phyloP scores from a whole-genome alignment of 2,888 invertebrate species.

The Patella caerulea region DNA sequence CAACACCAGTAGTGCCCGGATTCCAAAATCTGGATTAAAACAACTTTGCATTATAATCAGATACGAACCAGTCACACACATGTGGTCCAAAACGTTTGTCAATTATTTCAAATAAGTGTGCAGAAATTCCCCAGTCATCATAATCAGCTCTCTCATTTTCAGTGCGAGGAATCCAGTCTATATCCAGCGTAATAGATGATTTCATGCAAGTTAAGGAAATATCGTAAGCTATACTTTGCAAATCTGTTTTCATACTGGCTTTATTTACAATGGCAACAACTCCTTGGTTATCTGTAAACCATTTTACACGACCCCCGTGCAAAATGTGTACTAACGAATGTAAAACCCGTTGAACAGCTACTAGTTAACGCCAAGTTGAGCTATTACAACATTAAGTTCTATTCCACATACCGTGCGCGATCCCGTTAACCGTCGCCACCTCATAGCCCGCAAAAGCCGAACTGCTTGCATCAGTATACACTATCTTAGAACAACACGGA shows the following conservation, averaged over 20 bases:
- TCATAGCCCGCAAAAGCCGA: no score
- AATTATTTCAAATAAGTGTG: background rate
- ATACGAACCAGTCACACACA: constrained; percentile 12
- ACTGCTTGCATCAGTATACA: no score
- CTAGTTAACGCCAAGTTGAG: no score
- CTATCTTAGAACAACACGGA: no score
- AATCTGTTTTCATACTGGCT: background rate
- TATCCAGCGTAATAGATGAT: background rate
- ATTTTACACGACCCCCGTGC: no score
- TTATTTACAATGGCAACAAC: no score
- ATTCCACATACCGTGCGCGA: no score
- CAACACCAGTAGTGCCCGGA: constrained; percentile 17
- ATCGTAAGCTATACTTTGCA: background rate
- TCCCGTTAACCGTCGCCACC: no score
- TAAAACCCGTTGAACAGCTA: background rate
- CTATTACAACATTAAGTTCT: no score
- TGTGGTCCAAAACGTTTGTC: background rate
- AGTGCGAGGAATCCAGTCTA: background rate
- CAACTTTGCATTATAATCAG: background rate
- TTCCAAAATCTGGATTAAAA: constrained; percentile 18
- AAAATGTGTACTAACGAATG: constrained; percentile 27
- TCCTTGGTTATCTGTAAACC: no score
- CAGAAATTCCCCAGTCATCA: constrained; percentile 24
- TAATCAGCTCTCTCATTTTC: background rate
- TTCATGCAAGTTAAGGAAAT: background rate